A percentile compares a stretch with the other conserved stretches of the same genome.
phyloP scores from a whole-genome alignment of 2,113 vertebrate species.

The Mustela lutreola region DNA sequence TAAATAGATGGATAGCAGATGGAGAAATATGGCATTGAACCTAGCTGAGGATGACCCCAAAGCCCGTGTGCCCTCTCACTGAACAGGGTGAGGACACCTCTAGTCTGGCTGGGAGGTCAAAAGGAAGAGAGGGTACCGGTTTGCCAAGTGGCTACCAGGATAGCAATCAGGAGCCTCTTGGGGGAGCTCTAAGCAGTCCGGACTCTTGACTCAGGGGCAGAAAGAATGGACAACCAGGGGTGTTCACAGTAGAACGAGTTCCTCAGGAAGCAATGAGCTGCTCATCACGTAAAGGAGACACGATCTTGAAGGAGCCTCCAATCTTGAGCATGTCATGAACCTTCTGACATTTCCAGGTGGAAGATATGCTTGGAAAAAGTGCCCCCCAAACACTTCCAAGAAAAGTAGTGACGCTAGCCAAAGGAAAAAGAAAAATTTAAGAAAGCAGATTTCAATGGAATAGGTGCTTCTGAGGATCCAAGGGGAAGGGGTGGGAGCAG shows the following conservation, averaged over 20 bases:
- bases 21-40: neutral
- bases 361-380: neutral
- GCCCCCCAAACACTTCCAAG: neutral
- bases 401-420: neutral
- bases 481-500: neutral
- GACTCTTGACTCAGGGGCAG: neutral
- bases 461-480: neutral
- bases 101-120: neutral
- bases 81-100: neutral
- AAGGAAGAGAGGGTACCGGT: neutral
- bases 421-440: neutral
- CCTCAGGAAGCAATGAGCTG: neutral
- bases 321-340: neutral
- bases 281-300: rapidly evolving
- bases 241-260: neutral
- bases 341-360: neutral
- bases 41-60: neutral
- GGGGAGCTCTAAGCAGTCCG: neutral
- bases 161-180: neutral
- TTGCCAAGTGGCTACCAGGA: neutral
- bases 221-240: neutral
- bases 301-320: neutral
- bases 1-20: neutral
- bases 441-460: constrained; percentile 15
- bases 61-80: neutral